These are phyloP conservation scores for Pogona vitticeps DNA, from an alignment of 2,113 vertebrate species.

Conservation along the genomic window DNA sequence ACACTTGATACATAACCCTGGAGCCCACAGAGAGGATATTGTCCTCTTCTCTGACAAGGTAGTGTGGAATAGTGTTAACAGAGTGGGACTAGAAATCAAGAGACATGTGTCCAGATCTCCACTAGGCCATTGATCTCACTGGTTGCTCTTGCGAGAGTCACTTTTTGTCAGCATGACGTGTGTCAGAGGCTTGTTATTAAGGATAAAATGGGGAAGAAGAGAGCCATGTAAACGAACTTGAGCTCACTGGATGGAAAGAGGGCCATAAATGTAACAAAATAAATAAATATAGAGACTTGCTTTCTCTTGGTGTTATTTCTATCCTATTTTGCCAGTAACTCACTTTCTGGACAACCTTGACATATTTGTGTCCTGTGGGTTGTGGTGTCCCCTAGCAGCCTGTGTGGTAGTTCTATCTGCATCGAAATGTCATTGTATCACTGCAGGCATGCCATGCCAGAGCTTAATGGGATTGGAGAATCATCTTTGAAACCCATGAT, in stretches of 20 bases:
- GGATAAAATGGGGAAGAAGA: no score
- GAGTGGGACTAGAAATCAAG: no score
- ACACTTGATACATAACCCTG: not conserved
- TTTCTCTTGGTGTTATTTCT: constrained; percentile 4
- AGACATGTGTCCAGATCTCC: no score
- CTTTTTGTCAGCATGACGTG: no score
- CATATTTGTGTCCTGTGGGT: not conserved
- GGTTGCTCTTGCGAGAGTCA: no score
- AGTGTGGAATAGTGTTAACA: no score
- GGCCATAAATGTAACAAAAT: no score
- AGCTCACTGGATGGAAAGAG: no score
- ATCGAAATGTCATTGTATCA: not conserved
- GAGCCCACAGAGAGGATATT: not conserved
- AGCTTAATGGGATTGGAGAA: constrained; percentile 5
- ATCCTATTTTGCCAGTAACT: not conserved
- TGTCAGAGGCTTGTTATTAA: no score
- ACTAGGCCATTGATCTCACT: no score
- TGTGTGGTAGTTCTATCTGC: not conserved
- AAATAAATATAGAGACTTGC: not conserved
- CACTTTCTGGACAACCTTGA: not conserved
- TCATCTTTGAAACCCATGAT: not conserved
- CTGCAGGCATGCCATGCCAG: not conserved
- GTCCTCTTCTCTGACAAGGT: not conserved
- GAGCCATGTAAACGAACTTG: no score
- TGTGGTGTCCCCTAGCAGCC: not conserved